Percentiles rank a stretch among this genome's conserved stretches.
Evolutionary conservation across 2,888 invertebrate species (phyloP).

Genomic region (Papilio protenor): DNA sequence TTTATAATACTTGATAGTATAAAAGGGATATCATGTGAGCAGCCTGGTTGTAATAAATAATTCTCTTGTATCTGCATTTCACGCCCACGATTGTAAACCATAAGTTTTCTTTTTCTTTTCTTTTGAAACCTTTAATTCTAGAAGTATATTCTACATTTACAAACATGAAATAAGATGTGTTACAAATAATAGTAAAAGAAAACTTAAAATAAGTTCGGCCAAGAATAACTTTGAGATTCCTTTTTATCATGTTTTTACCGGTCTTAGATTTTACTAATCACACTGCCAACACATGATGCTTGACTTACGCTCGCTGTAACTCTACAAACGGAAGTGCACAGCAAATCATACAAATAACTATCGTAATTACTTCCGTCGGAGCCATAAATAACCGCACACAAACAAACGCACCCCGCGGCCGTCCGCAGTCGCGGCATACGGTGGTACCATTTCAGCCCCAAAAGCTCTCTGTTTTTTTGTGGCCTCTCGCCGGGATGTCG

Average conservation of each 20-base stretch:
- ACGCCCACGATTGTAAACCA: neutral
- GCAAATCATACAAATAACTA: slow-evolving; percentile 48
- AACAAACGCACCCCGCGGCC: slow-evolving; percentile 42
- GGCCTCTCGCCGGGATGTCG: slow-evolving; percentile 58
- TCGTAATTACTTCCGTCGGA: slow-evolving; percentile 46
- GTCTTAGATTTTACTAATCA: neutral
- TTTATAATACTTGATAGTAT: slow-evolving; percentile 3
- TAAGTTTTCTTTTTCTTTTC: neutral
- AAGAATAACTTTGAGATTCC: neutral
- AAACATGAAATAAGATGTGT: neutral
- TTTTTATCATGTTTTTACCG: neutral
- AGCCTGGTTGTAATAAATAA: neutral
- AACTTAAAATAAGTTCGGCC: no score
- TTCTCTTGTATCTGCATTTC: neutral
- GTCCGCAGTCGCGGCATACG: slow-evolving; percentile 39
- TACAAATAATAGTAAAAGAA: neutral
- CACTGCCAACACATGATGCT: neutral
- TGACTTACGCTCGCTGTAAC: slow-evolving; percentile 1
- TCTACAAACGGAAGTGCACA: slow-evolving; percentile 43
- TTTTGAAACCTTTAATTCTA: neutral
- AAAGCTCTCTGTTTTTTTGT: slow-evolving; percentile 20
- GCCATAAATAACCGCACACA: slow-evolving; percentile 45
- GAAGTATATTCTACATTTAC: neutral
- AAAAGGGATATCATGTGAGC: neutral
- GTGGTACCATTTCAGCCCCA: slow-evolving; percentile 34